Base-by-base conservation (phyloP, 2,888 invertebrate species). In the Diarsia mendica region DNA sequence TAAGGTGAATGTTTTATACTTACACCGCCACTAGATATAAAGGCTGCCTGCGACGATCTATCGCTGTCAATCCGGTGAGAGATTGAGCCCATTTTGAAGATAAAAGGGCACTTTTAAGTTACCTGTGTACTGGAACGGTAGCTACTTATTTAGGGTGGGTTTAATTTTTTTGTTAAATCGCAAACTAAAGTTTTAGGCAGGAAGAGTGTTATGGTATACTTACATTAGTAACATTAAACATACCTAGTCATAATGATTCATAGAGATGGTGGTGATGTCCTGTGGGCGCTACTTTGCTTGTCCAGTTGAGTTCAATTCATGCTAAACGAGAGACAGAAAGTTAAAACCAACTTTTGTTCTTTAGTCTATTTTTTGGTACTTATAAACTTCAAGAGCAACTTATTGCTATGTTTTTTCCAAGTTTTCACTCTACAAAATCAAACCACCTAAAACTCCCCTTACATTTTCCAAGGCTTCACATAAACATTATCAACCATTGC, bases 1-100 rank as follows among this genome's bases (percentile, higher is more conserved):
- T 92, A 93, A 89, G 86, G 88, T 95, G 93, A 95, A 95, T 95
- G 90, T 94, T 95, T 95, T 91, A 95, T 94, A 90, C 83, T 80
- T 88, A 89, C 87, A 85, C 82, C 83, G 68, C 82, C 75, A 55
- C 79, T 76, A 73, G 80, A 88, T 89, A 83, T 90, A 90, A 84
- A 86, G 82, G 82, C 81, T 72, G 33, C 71, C 74, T 77, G 81
- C 66, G 61, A 79, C 83, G 80, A 89, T 87, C 83, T 85, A 88
- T 84, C 83, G 82, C 85, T 75, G 86, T 83, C 84, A 86, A 87
- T 87, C 85, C 70, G 65, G 83, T 81, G 81, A 86, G 73, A 84
- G 77, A 87, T 85, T 82, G 81, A 72, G 69, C 75, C 72, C 72
- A 76, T 74, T 80, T 76, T 67, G 64, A 66, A 73, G 48, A 61